Base-by-base conservation (phyloP, 2,797 vertebrate genomes). In the Manis pentadactyla region DNA sequence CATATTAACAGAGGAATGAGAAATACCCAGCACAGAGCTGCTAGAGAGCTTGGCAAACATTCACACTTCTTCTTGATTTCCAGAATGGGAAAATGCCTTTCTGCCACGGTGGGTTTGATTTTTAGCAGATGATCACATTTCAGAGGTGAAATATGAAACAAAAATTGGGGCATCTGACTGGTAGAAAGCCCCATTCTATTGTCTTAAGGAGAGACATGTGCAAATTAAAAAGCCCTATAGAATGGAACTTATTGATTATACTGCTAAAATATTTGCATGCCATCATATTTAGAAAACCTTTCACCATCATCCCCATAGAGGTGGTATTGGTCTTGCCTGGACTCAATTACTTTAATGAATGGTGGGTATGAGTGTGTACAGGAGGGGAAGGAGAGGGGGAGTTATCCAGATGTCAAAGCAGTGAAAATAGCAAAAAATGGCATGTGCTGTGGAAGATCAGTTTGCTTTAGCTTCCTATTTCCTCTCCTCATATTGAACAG, bases 11-110 rank as follows among this genome's bases (percentile, higher is more conserved):
- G 71, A 94, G 14, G 42, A 5, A 71, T 81, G 81, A 96, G 75
- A 95, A 95, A 90, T 90, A 49, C 79, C 81, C 37, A 6, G 31
- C 66, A 27, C 31, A 7, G 29, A 89, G 57, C 91, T 68, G 59
- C 88, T 85, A 4, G 81, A 84, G 57, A 78, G 7, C 21, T 53
- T 8, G 46, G 87, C 84, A 87, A 42, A 91, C 37, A 10, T 19
- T 87, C 53, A 9, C 46, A 83, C 81, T 97, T 97, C 79, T 66
- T 73, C 96, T 94, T 92, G 57, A 92, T 95, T 96, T 92, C 68
- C 93, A 94, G 94, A 97, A 90, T 71, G 79, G 61, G 53, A 97
- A 92, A 91, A 87, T 90, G 79, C 64, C 75, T 97, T 97, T 97
- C 83, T 96, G 92, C 93, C 87, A 89, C 89, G 9, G 1, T n/a